phyloP scores from a whole-genome alignment of 2,888 invertebrate species.

The Holacanthella duospinosa region DNA sequence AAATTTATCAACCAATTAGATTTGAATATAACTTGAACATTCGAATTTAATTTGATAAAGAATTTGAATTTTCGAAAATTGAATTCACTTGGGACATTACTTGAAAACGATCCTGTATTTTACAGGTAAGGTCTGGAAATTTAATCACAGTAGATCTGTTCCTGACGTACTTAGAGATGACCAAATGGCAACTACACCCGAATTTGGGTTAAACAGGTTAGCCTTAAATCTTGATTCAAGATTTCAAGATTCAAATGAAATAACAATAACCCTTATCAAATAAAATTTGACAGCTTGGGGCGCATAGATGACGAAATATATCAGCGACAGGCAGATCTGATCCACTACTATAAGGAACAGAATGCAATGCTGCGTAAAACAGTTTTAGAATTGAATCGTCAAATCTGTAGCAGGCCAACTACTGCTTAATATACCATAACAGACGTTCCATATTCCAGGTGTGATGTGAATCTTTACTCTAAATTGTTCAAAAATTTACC shows the following conservation, averaged over 20 bases:
- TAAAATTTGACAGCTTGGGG: constrained; percentile 41
- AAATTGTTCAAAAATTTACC: too few species aligned
- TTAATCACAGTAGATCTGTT: constrained; percentile 50
- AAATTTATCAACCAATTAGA: too few species aligned
- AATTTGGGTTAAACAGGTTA: constrained; percentile 38
- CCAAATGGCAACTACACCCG: constrained; percentile 47
- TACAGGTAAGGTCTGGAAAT: constrained; percentile 45
- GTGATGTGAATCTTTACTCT: too few species aligned
- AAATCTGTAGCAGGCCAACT: constrained; percentile 38
- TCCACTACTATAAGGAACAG: constrained; percentile 56
- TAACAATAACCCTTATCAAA: too few species aligned
- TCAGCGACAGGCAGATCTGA: constrained; percentile 61
- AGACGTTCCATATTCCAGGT: too few species aligned
- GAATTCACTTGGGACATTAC: neutral
- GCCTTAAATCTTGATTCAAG: neutral
- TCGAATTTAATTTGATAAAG: too few species aligned
- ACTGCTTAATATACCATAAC: neutral
- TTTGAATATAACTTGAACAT: too few species aligned
- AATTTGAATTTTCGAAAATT: neutral
- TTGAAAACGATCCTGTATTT: neutral
- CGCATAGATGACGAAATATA: constrained; percentile 51
- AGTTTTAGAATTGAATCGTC: constrained; percentile 51
- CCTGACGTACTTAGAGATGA: constrained; percentile 57
- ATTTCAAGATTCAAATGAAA: neutral
- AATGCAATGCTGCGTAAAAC: constrained; percentile 55